These are phyloP conservation scores for Saturnia japonica DNA, from an alignment of 2,888 invertebrate genomes.

Conservation along the genomic window DNA sequence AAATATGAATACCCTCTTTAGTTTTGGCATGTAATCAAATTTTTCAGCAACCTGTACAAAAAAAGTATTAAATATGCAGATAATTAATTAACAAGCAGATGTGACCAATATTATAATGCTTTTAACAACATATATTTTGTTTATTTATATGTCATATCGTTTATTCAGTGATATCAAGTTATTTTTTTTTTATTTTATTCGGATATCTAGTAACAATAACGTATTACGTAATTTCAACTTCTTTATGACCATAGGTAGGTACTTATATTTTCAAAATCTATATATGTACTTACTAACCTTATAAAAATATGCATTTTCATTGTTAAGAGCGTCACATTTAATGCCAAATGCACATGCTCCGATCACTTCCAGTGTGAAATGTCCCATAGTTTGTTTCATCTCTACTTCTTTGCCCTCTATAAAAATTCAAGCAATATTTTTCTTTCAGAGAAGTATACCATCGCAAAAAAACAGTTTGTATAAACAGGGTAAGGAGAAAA, in stretches of 20 bases:
- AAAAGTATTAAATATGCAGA: neutral
- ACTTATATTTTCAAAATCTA: neutral
- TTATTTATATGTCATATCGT: too few species aligned
- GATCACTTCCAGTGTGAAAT: slow-evolving; percentile 80
- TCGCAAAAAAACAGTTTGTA: neutral
- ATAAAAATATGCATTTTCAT: slow-evolving; percentile 74
- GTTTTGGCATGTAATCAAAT: slow-evolving; percentile 61
- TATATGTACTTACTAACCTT: slow-evolving; percentile 64
- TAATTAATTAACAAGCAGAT: too few species aligned
- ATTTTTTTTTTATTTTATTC: too few species aligned
- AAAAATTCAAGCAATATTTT: slow-evolving; percentile 19
- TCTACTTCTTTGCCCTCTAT: slow-evolving; percentile 61
- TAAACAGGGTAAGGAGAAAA: neutral
- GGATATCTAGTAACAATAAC: too few species aligned
- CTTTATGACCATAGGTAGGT: too few species aligned
- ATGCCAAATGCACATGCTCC: slow-evolving; percentile 83
- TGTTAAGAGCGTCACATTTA: slow-evolving; percentile 73
- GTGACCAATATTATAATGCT: too few species aligned
- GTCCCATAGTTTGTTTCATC: slow-evolving; percentile 79
- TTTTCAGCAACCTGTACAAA: slow-evolving; percentile 63
- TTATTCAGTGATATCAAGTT: too few species aligned
- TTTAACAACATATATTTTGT: too few species aligned
- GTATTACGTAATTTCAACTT: too few species aligned
- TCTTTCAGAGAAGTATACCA: neutral
- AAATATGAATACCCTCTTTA: slow-evolving; percentile 58